Conservation (phyloP, 1,140 invertebrate genomes). For the Pemphigus obesinymphae region DNA sequence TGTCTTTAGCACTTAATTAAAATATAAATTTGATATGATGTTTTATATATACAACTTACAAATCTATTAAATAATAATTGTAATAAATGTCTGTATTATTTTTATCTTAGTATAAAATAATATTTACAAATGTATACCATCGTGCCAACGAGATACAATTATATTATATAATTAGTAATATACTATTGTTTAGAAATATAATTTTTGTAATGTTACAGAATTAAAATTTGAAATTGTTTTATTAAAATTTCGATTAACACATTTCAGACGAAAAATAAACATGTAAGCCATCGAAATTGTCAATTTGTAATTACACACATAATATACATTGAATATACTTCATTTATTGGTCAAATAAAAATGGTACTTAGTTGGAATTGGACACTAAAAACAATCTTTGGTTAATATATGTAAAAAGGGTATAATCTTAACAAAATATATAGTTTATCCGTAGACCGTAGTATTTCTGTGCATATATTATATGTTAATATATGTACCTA, state of each 20-base stretch:
- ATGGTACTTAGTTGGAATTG: neutral
- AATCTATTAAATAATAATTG: neutral
- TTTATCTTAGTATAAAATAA: neutral
- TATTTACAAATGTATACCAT: neutral
- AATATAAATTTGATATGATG: conserved; percentile 33
- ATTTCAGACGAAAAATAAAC: neutral
- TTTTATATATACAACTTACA: conserved; percentile 17
- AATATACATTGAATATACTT: neutral
- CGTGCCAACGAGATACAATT: neutral
- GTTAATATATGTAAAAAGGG: neutral
- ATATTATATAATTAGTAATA: neutral
- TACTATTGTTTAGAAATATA: neutral
- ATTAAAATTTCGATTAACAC: neutral
- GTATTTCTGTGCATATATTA: neutral
- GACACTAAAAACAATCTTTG: conserved; percentile 25
- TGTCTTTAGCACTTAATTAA: neutral
- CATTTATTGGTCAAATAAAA: neutral
- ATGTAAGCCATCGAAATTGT: neutral
- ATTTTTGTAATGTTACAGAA: neutral
- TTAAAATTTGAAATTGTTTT: neutral
- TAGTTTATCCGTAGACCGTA: neutral
- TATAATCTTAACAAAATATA: neutral
- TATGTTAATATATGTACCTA: neutral
- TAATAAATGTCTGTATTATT: neutral
- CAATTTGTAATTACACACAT: neutral